A percentile compares a stretch with the other conserved stretches of the same genome.
Conservation (phyloP, 1,140 invertebrate species). For the Drosophila watanabei region DNA sequence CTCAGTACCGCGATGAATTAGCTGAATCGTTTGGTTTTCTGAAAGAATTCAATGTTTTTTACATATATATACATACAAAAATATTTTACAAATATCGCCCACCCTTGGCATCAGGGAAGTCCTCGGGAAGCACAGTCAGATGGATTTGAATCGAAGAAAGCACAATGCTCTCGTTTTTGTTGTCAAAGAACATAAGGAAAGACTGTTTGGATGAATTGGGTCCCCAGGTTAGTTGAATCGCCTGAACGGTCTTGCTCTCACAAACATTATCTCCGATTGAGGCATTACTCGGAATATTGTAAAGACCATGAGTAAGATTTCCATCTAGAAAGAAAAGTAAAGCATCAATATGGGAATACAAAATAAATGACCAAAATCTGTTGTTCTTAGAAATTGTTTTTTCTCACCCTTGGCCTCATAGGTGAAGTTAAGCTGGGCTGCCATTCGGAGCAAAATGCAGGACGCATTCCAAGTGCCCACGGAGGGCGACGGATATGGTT, state of each 20-base stretch:
- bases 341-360: neutral
- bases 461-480: conserved; percentile 87
- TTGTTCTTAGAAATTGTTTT: neutral
- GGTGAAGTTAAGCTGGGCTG: conserved; percentile 88
- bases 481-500: conserved; percentile 85
- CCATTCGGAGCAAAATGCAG: conserved; percentile 89
- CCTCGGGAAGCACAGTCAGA: conserved; percentile 45
- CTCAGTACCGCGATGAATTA: conserved; percentile 84
- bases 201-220: conserved; percentile 46
- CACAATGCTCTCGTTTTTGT: conserved; percentile 52
- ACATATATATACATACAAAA: neutral
- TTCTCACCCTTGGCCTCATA: conserved; percentile 86
- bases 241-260: conserved; percentile 49
- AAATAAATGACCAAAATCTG: too few relatives aligned
- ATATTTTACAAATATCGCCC: neutral
- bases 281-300: conserved; percentile 70
- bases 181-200: conserved; percentile 61
- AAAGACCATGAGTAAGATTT: conserved; percentile 54
- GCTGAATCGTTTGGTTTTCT: conserved; percentile 86
- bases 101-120: conserved; percentile 80
- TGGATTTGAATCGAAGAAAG: conserved; percentile 54
- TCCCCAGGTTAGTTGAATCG: conserved; percentile 73
- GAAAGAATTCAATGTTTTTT: conserved; percentile 31
- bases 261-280: conserved; percentile 61
- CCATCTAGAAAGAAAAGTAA: conserved; percentile 52